A percentile compares a stretch with the other conserved stretches of the same genome.
Evolutionary conservation across 2,113 vertebrate genomes (phyloP).

Genomic region (Carassius gibelio): DNA sequence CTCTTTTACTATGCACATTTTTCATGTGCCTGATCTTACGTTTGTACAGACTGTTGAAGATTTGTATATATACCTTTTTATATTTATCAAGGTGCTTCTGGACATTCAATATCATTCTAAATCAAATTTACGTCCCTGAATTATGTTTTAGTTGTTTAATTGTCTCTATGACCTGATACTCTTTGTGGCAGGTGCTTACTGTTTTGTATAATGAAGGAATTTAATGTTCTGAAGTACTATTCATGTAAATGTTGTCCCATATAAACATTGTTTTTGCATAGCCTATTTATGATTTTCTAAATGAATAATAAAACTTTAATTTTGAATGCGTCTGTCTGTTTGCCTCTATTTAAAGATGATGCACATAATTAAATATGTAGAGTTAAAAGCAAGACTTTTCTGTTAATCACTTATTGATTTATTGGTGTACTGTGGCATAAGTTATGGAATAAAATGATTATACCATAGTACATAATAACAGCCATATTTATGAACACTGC

Average conservation of each 20-base stretch:
- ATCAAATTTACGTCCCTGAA: not conserved
- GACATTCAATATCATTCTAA: not conserved
- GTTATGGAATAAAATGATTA: not conserved
- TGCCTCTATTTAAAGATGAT: not conserved
- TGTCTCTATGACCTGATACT: not conserved
- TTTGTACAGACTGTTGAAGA: constrained; percentile 2
- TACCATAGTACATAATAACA: not conserved
- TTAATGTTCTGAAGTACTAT: constrained; percentile 20
- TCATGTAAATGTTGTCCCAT: not conserved
- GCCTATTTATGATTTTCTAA: constrained; percentile 11
- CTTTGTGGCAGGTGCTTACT: not conserved
- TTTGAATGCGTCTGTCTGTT: not conserved
- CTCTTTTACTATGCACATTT: constrained; percentile 26
- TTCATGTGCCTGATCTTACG: not conserved
- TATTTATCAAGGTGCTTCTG: constrained; percentile 14
- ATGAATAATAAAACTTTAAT: constrained; percentile 9
- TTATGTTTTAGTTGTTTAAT: not conserved
- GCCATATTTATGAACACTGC: not conserved
- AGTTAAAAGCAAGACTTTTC: not conserved
- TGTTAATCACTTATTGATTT: not conserved
- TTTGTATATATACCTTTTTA: not conserved
- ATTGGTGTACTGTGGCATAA: not conserved
- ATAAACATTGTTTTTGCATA: not conserved
- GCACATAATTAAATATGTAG: not conserved
- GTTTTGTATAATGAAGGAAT: constrained; percentile 25